Percentiles rank a stretch among this genome's conserved stretches.
Conservation (phyloP, 2,888 invertebrate species). For the Lepidonotus clava region DNA sequence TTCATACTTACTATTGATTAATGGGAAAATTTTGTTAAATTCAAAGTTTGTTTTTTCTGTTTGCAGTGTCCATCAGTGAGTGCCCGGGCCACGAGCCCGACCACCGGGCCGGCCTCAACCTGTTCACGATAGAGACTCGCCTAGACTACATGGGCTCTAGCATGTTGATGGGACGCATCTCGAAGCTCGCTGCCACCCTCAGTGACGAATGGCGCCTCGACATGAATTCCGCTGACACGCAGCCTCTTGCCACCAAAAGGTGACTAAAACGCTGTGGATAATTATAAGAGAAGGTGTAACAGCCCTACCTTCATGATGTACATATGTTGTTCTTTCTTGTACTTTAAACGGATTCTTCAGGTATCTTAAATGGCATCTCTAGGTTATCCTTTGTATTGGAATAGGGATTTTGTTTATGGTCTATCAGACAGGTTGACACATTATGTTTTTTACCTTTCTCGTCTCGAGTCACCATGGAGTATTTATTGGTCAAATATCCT, state of each 20-base stretch:
- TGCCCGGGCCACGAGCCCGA: slow-evolving; percentile 94
- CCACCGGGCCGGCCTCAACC: slow-evolving; percentile 87
- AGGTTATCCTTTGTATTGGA: too few relatives aligned
- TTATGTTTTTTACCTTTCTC: too few relatives aligned
- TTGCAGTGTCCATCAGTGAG: slow-evolving; percentile 91
- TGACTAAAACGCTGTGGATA: slow-evolving; percentile 66
- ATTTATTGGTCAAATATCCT: too few relatives aligned
- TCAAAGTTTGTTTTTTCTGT: not conserved
- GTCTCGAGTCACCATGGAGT: too few relatives aligned
- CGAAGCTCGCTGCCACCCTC: slow-evolving; percentile 87
- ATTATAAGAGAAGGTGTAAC: too few relatives aligned
- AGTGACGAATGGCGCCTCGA: slow-evolving; percentile 92
- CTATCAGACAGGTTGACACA: too few relatives aligned
- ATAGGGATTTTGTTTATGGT: too few relatives aligned
- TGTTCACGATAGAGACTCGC: slow-evolving; percentile 92
- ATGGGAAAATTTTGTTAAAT: not conserved
- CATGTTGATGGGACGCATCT: slow-evolving; percentile 94
- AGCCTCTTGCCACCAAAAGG: slow-evolving; percentile 85
- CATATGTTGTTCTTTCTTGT: too few relatives aligned
- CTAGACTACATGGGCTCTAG: slow-evolving; percentile 99
- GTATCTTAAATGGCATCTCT: too few relatives aligned
- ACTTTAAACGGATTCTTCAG: too few relatives aligned
- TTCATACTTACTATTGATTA: too few relatives aligned
- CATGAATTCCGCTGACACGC: slow-evolving; percentile 73
- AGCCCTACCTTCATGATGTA: too few relatives aligned